Evolutionary conservation across 2,797 vertebrate genomes (phyloP).

Genomic region (Spinus pinus): DNA sequence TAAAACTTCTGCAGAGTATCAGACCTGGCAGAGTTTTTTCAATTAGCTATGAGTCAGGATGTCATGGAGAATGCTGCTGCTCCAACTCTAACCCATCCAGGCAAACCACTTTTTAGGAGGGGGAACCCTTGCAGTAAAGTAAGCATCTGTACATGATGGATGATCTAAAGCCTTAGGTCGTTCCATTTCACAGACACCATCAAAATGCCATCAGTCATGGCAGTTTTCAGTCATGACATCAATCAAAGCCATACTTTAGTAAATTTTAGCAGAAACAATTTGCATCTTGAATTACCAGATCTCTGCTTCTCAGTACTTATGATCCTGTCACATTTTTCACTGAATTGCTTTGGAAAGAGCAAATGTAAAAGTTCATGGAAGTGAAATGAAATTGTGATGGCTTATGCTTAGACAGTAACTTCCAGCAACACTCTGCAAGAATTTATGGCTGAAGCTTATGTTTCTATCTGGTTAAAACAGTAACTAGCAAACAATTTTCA

Average conservation of each 20-base stretch:
- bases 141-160: background rate
- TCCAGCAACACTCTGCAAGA: background rate
- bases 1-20: background rate
- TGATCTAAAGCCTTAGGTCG: background rate
- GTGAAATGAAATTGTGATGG: background rate
- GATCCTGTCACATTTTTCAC: background rate
- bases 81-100: background rate
- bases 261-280: conserved; percentile 10
- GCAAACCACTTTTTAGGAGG: background rate
- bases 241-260: conserved; percentile 16
- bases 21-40: background rate
- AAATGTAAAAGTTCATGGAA: background rate
- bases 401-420: background rate
- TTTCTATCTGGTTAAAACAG: background rate
- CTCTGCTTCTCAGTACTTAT: background rate
- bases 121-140: background rate
- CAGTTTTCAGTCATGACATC: background rate
- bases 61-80: background rate
- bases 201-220: background rate
- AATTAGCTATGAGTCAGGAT: accelerated
- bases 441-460: background rate
- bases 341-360: background rate
- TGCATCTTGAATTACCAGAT: conserved; percentile 6
- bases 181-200: background rate
- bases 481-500: background rate